Evolutionary conservation across 2,797 vertebrate species (phyloP).

Genomic region (Sebastes taczanowskii): DNA sequence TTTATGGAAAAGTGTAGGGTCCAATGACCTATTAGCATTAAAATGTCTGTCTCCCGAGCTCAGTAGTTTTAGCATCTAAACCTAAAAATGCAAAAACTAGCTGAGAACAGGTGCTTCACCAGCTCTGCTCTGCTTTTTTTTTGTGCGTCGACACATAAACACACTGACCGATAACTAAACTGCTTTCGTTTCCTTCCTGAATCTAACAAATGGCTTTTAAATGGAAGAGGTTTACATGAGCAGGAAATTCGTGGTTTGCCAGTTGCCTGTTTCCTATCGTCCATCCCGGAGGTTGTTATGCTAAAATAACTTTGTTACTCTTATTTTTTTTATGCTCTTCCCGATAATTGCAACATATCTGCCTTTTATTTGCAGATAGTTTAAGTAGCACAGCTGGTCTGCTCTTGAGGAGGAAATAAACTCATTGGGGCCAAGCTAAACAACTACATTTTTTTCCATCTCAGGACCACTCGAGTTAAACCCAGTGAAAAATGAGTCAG

Average conservation of each 20-base stretch:
- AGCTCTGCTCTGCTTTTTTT: neutral
- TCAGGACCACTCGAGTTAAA: neutral
- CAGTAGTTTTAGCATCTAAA: neutral
- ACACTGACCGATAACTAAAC: neutral
- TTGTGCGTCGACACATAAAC: neutral
- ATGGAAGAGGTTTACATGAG: constrained; percentile 59
- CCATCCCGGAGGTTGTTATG: neutral
- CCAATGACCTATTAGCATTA: neutral
- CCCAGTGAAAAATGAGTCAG: neutral
- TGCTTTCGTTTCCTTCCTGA: constrained; percentile 4
- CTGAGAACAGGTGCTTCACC: neutral
- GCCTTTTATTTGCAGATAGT: constrained; percentile 20
- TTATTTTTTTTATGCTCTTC: neutral
- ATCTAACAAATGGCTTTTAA: constrained; percentile 42
- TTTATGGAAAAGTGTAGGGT: neutral
- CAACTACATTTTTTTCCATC: constrained; percentile 6
- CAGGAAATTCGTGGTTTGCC: constrained; percentile 48
- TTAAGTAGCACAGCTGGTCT: constrained; percentile 22
- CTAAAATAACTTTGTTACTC: neutral
- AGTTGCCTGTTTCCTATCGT: constrained; percentile 44
- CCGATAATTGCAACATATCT: constrained; percentile 1
- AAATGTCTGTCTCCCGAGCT: neutral
- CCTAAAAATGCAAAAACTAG: neutral
- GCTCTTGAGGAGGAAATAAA: constrained; percentile 44
- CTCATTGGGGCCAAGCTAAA: constrained; percentile 27